Percentiles rank a stretch among this genome's conserved stretches.
phyloP scores from a whole-genome alignment of 2,113 vertebrate genomes.

The Trogon melanurus region DNA sequence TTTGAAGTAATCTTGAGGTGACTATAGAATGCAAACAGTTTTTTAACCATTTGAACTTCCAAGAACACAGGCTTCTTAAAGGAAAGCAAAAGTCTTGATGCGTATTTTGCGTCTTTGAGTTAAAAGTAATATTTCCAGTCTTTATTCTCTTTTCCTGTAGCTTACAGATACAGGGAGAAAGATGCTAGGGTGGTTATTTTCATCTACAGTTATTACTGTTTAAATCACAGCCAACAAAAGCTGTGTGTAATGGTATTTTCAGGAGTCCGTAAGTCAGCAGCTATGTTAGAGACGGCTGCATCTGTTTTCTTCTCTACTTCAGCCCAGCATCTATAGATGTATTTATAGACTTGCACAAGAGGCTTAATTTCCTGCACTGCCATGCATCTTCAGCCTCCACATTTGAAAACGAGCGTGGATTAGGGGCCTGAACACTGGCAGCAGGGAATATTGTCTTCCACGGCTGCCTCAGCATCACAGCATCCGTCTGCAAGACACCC shows the following conservation, averaged over 20 bases:
- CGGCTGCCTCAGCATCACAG: not conserved
- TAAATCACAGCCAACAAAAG: rapidly evolving
- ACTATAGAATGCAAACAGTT: not conserved
- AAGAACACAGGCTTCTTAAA: not conserved
- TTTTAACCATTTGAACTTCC: not conserved
- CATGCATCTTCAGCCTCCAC: not conserved
- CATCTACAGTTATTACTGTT: not conserved
- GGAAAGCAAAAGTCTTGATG: not conserved
- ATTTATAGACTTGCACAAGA: not conserved
- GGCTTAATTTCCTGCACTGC: not conserved
- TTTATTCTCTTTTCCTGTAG: not conserved
- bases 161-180: not conserved
- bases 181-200: not conserved
- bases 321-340: not conserved
- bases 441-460: not conserved
- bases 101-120: not conserved
- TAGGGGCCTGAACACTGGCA: not conserved
- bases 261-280: not conserved
- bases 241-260: not conserved
- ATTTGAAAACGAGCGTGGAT: not conserved
- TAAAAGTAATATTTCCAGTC: not conserved
- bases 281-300: not conserved
- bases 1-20: not conserved
- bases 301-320: not conserved
- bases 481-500: not conserved